phyloP scores from a whole-genome alignment of 2,888 invertebrate species.

The Caenorhabditis sp. region DNA sequence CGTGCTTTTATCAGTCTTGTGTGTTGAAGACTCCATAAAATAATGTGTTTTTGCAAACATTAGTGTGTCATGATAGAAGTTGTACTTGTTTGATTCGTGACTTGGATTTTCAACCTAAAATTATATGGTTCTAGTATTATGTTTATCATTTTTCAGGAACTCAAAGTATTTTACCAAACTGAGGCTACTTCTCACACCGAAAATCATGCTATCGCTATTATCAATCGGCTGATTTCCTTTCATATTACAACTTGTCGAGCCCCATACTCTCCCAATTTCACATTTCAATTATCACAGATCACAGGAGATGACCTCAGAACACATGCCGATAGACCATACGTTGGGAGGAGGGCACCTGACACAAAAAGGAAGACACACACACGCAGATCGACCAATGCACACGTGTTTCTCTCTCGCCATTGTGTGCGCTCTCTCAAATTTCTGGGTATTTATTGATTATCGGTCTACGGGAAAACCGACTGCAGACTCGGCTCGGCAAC shows the following conservation, averaged over 20 bases:
- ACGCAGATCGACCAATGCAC: neutral
- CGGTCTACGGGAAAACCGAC: neutral
- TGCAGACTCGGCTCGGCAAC: neutral
- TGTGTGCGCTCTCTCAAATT: neutral
- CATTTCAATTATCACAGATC: constrained; percentile 37
- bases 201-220: constrained; percentile 13
- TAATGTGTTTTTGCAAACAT: too few relatives aligned
- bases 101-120: too few relatives aligned
- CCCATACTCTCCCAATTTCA: constrained; percentile 6
- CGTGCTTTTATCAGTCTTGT: constrained; percentile 30
- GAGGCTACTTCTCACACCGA: neutral
- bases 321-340: neutral
- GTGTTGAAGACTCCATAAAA: too few relatives aligned
- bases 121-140: too few relatives aligned
- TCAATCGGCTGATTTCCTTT: constrained; percentile 24
- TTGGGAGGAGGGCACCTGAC: constrained; percentile 12
- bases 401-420: constrained; percentile 4
- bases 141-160: too few relatives aligned
- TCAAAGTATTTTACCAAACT: too few relatives aligned
- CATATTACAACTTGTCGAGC: neutral
- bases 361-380: constrained; percentile 14
- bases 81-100: too few relatives aligned
- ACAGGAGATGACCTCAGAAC: constrained; percentile 1
- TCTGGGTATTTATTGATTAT: constrained; percentile 37
- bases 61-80: too few relatives aligned